Base-by-base conservation (phyloP, 2,113 vertebrate genomes). In the Cochlearius cochlearius region DNA sequence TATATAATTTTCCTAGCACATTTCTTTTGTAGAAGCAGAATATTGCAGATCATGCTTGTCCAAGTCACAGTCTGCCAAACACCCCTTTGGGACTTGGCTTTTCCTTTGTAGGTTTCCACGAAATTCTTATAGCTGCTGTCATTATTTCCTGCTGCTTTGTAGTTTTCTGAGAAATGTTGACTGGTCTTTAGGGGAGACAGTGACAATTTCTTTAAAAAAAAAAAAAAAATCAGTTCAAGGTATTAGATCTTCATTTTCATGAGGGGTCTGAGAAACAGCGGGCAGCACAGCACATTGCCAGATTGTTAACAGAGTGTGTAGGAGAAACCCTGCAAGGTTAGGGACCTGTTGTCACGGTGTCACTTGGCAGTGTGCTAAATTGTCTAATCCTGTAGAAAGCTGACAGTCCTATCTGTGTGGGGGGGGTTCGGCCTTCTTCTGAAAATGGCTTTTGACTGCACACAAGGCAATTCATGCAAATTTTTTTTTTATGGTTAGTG, bases 381-480 rank as follows among this genome's bases (percentile, higher is more conserved):
- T 67, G 8, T n/a, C 50, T 58, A 43, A 71, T 27, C 8, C 1
- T 32, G 7, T 10, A 60, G 27, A 32, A 81, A 77, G 7, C 15
- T 66, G 55, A 5, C 15, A 41, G 26, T 7, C 6, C 5, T 20
- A 2, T 26, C 5, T 34, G 15, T 32, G 25, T 39, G 21, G 36
- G 6, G 2, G 7, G 22, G 17, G 26, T 27, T 62, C 14, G 22
- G 11, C 12, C 2, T 53, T 75, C 29, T 49, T 58, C 27, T 41
- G 62, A 47, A 72, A 67, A 30, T 7, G 16, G 19, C 41, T 20
- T 90, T 66, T 66, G 49, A 6, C 29, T 58, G 15, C 12, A 17
- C 4, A 3, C 9, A 32, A 53, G 10, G 19, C 20, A 64, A 13
- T 12, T 14, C 1, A 3, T 22, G 7, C 7, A 43, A 12, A 15